Percentiles rank a stretch among this genome's conserved stretches.
Evolutionary conservation across 2,888 invertebrate species (phyloP).

Genomic region (Diadegma fenestrale): DNA sequence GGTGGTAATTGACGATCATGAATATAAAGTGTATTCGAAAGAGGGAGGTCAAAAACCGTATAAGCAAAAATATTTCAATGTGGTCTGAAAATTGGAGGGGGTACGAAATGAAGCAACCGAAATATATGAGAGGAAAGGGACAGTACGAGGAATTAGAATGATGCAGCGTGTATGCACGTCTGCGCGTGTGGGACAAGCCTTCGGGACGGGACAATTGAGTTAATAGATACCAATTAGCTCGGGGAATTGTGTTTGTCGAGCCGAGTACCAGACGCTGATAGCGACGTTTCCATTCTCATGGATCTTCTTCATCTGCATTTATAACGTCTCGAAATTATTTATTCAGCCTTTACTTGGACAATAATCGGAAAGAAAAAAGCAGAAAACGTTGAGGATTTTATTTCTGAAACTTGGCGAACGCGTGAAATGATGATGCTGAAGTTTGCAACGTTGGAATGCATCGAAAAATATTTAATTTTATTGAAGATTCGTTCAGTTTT

Average conservation of each 20-base stretch:
- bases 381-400: not conserved
- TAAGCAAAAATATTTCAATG: not conserved
- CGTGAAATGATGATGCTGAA: too few relatives aligned
- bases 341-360: not conserved
- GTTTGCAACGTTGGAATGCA: too few relatives aligned
- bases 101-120: not conserved
- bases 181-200: slow-evolving; percentile 68
- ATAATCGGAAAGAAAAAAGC: not conserved
- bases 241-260: slow-evolving; percentile 55
- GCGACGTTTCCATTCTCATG: slow-evolving; percentile 60
- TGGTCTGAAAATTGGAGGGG: not conserved
- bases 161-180: slow-evolving; percentile 64
- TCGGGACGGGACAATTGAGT: slow-evolving; percentile 78
- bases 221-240: slow-evolving; percentile 83
- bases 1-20: slow-evolving; percentile 24
- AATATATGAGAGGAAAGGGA: slow-evolving; percentile 19
- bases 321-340: slow-evolving; percentile 12
- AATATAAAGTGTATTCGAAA: slow-evolving; percentile 30
- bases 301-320: slow-evolving; percentile 42
- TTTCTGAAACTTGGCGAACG: too few relatives aligned
- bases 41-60: slow-evolving; percentile 2
- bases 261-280: slow-evolving; percentile 58
- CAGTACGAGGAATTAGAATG: slow-evolving; percentile 59
- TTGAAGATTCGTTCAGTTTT: too few relatives aligned
- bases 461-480: too few relatives aligned